Base-by-base conservation (phyloP, 1,140 invertebrate genomes). In the Maconellicoccus hirsutus region DNA sequence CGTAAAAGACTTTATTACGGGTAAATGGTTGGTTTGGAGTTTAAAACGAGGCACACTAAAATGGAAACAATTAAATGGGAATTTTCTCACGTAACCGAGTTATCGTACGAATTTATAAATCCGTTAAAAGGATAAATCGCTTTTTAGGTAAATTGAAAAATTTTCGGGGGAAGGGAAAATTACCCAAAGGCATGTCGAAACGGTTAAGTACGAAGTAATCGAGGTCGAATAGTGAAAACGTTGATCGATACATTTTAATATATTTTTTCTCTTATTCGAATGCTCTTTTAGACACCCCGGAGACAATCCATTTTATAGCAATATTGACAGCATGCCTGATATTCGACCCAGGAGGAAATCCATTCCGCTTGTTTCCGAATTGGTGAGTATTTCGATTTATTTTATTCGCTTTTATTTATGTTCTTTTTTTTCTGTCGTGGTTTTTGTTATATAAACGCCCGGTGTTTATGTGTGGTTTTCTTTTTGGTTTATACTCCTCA, bases 261-360 rank as follows among this genome's bases (percentile, higher is more conserved):
- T 52, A 16, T 52, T 52, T 52, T 52, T 16, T 16, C 14, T 38
- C 6, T n/a, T n/a, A n/a, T 33, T 33, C 29, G 29, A 33, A 3
- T 33, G 29, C 6, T 75, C 71, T 84, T 84, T 2, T 82, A 93
- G 93, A 72, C 90, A 92, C 80, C 88, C 91, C 21, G 91, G 92
- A 73, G 93, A 98, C 81, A 98, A 98, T 83, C 93, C 95, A 12
- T 99, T 99, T 84, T 99, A 98, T 86, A 98, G 93, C 79, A 96
- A 94, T 81, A 99, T 99, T 82, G 96, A 99, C 86, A 98, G 95
- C 78, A 98, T 97, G 93, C 96, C 97, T 33, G 96, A 98, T 79
- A 97, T 99, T 81, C 87, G 95, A 79, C 94, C 94, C 70, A 85
- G 90, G 77, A 85, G 95, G 78, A 98, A 98, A 83, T 97, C 95